Evolutionary conservation across 2,113 vertebrate species (phyloP).

Genomic region (Nipponia nippon): DNA sequence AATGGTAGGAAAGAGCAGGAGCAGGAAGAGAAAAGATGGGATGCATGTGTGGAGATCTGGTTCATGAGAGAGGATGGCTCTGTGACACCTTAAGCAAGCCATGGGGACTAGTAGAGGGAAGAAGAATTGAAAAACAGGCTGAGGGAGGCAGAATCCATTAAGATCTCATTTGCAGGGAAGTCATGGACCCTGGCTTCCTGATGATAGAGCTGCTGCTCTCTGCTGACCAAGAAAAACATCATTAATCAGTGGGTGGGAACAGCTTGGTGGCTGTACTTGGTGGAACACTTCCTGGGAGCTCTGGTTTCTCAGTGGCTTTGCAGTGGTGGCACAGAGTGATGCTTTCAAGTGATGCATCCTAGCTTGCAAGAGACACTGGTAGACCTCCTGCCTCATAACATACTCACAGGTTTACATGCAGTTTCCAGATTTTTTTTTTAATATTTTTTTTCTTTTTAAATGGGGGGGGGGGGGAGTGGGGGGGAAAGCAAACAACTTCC

Average conservation of each 20-base stretch:
- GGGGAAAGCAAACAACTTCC: neutral
- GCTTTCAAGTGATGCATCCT: neutral
- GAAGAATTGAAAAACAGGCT: neutral
- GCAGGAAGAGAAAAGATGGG: neutral
- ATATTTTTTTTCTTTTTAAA: neutral
- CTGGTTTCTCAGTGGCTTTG: neutral
- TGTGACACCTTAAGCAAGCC: neutral
- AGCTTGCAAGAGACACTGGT: neutral
- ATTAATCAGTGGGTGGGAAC: neutral
- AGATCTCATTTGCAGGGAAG: neutral
- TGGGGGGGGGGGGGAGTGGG: accelerated
- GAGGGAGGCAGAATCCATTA: neutral
- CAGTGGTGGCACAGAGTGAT: no score
- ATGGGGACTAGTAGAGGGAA: neutral
- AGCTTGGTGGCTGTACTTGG: neutral
- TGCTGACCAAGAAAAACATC: neutral
- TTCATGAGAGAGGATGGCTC: neutral
- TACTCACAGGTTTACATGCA: neutral
- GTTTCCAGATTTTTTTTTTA: neutral
- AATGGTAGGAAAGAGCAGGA: neutral
- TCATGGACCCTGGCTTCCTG: neutral
- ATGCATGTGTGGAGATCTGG: neutral
- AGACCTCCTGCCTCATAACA: neutral
- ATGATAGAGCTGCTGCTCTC: neutral
- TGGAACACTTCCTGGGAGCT: neutral